phyloP scores from a whole-genome alignment of 2,797 vertebrate genomes.

The Enteromius thamalakanensis region DNA sequence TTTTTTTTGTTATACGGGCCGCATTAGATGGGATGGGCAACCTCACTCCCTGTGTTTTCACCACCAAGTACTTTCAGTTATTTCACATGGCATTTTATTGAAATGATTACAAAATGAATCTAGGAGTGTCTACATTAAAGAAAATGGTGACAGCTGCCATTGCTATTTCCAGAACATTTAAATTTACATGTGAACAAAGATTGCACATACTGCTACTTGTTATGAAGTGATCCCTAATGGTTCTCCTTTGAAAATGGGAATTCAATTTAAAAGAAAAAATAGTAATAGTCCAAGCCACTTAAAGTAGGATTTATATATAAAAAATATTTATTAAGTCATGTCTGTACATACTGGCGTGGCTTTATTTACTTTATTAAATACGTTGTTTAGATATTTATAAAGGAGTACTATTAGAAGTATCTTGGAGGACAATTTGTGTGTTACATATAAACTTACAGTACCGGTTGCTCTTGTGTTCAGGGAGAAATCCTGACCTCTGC shows the following conservation, averaged over 20 bases:
- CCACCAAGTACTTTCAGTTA: neutral
- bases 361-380: neutral
- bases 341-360: neutral
- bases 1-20: slow-evolving; percentile 4
- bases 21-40: slow-evolving; percentile 15
- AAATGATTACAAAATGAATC: neutral
- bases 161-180: neutral
- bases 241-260: neutral
- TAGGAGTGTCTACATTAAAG: neutral
- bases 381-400: neutral
- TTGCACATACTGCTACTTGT: neutral
- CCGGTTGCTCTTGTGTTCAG: neutral
- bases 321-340: neutral
- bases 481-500: slow-evolving; percentile 44
- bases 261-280: neutral
- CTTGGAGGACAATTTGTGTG: neutral
- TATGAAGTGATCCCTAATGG: neutral
- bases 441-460: neutral
- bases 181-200: neutral
- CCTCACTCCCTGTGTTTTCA: slow-evolving; percentile 12
- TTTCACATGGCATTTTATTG: neutral
- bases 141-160: neutral
- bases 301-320: neutral
- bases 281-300: neutral
- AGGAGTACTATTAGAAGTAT: neutral